phyloP scores from a whole-genome alignment of 2,888 invertebrate genomes.

The Cheiracanthium punctorium region DNA sequence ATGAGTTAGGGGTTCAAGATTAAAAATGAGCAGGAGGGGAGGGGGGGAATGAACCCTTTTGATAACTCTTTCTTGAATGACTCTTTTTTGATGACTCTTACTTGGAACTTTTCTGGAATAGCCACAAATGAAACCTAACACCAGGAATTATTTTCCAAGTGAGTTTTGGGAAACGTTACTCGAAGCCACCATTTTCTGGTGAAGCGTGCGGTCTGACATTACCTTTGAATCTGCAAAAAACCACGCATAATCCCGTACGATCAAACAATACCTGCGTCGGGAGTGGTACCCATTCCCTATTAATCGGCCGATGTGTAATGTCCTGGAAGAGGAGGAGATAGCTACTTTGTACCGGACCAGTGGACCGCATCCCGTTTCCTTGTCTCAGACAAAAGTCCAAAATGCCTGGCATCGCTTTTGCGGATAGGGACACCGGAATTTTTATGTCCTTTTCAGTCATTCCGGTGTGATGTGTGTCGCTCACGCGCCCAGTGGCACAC shows the following conservation, averaged over 20 bases:
- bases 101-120: too few species aligned
- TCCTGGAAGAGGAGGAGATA: neutral
- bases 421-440: neutral
- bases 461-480: neutral
- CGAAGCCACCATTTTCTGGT: neutral
- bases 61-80: too few species aligned
- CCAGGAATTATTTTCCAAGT: too few species aligned
- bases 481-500: neutral
- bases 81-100: too few species aligned
- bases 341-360: neutral
- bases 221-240: too few species aligned
- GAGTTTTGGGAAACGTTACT: too few species aligned
- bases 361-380: neutral
- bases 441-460: neutral
- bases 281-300: neutral
- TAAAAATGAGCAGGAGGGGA: too few species aligned
- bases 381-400: neutral
- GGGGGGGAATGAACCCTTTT: too few species aligned
- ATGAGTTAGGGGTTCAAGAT: too few species aligned
- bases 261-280: neutral
- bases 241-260: neutral
- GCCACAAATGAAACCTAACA: too few species aligned
- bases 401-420: neutral
- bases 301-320: neutral
- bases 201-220: neutral